Evolutionary conservation across 2,113 vertebrate species (phyloP), one percentile per base, ranked within the genome.

Genomic region (Pterocles orientalis): DNA sequence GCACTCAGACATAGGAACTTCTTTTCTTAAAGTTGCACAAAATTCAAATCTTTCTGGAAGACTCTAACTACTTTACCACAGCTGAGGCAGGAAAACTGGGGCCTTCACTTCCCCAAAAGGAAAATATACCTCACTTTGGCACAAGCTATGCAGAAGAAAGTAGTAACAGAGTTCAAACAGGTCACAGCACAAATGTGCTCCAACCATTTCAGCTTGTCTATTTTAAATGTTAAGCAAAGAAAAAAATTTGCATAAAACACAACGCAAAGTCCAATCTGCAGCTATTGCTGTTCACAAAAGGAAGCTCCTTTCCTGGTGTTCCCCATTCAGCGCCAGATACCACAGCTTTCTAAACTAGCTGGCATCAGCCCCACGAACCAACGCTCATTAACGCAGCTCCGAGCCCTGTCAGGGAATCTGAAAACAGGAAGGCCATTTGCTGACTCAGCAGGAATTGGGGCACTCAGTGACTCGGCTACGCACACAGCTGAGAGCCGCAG

Each of bases 361-460:
- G 91, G 83, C 94, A 96, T 70, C 95, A 82, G 83, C 90, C 81
- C 77, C 62, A 26, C 0, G 1, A 92, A 18, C 72, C 88, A 69
- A 5, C 0, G 4, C 88, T 96, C 53, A 82, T 72, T 80, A 86
- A n/a, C 9, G 0, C 82, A 19, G 95, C 88, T 36, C 88, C 0
- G 10, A 62, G 82, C 31, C 1, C 4, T n/a, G 54, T 31, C 85
- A 54, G 94, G 72, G 86, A 89, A 81, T 92, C 70, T 36, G 78
- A 70, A 82, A 87, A 77, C 92, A 94, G 91, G 94, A 86, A 94
- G 69, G 75, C 16, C 70, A 18, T 17, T 2, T 95, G 96, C 94
- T 97, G 96, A 97, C 84, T 96, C 94, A 95, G 97, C 96, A 94
- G 31, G 21, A 88, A 77, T 48, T 58, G 43, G 53, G 94, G 88